Evolutionary conservation across 1,140 invertebrate species (phyloP).

Genomic region (Pseudachorutes palmiensis): DNA sequence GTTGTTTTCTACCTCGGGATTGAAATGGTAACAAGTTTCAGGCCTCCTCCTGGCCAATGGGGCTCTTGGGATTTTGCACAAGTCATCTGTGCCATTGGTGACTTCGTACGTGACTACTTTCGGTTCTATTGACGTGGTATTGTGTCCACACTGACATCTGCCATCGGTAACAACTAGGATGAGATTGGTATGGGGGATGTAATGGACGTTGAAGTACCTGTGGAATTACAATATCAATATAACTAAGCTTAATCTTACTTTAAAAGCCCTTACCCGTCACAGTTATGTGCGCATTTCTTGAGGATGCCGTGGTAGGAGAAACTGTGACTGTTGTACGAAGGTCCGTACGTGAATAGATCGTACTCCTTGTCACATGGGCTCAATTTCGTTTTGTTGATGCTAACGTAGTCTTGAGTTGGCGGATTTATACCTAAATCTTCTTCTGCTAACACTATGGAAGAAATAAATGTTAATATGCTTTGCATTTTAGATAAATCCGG

Average conservation of each 20-base stretch:
- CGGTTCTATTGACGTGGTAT: constrained; percentile 47
- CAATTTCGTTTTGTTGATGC: constrained; percentile 66
- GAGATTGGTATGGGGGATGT: constrained; percentile 82
- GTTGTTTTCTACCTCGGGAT: constrained; percentile 14
- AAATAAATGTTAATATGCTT: neutral
- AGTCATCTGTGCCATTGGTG: constrained; percentile 16
- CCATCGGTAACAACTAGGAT: constrained; percentile 82
- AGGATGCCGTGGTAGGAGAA: constrained; percentile 57
- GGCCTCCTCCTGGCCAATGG: constrained; percentile 11
- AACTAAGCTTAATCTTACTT: neutral
- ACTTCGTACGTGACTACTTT: constrained; percentile 49
- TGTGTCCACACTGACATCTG: constrained; percentile 75
- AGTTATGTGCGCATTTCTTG: constrained; percentile 80
- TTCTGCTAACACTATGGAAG: neutral
- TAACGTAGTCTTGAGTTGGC: neutral
- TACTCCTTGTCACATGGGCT: constrained; percentile 76
- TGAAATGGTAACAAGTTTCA: constrained; percentile 18
- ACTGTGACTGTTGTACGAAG: constrained; percentile 32
- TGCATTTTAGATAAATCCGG: constrained; percentile 6
- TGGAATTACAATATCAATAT: constrained; percentile 37
- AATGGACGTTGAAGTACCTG: constrained; percentile 85
- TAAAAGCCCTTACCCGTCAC: constrained; percentile 61
- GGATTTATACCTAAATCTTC: neutral
- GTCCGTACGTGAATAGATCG: constrained; percentile 59
- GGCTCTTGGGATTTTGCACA: constrained; percentile 19